These are phyloP conservation scores for Sternarchorhynchus goeldii DNA, from an alignment of 2,797 vertebrate genomes.

Conservation along the genomic window DNA sequence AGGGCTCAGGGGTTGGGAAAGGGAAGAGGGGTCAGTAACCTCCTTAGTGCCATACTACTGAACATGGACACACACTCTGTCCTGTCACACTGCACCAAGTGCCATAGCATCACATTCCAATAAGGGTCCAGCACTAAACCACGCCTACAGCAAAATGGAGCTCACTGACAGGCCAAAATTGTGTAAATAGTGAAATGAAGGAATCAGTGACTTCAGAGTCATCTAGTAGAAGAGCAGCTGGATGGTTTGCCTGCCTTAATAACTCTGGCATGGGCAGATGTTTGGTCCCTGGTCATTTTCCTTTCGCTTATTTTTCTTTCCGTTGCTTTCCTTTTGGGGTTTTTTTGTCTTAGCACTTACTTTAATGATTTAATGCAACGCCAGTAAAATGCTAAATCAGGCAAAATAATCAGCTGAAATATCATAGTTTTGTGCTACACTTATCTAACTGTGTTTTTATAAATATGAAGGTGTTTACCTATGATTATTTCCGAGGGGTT, in stretches of 20 bases:
- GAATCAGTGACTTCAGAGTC: conserved; percentile 55
- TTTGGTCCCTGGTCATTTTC: conserved; percentile 48
- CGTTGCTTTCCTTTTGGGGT: conserved; percentile 28
- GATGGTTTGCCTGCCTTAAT: conserved; percentile 69
- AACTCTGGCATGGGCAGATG: conserved; percentile 45
- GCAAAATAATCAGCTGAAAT: conserved; percentile 60
- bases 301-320: conserved; percentile 53
- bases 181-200: conserved; percentile 59
- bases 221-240: conserved; percentile 19
- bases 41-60: conserved; percentile 80
- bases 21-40: conserved; percentile 33
- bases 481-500: conserved; percentile 64
- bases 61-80: conserved; percentile 60
- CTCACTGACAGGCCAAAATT: conserved; percentile 59
- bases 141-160: conserved; percentile 43
- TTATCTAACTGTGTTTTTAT: conserved; percentile 53
- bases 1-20: conserved; percentile 18
- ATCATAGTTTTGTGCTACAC: conserved; percentile 37
- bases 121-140: conserved; percentile 70
- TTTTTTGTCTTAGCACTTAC: conserved; percentile 75
- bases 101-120: conserved; percentile 80
- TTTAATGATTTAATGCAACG: conserved; percentile 55
- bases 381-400: conserved; percentile 57
- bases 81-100: conserved; percentile 73
- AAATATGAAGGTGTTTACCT: conserved; percentile 64